phyloP scores from a whole-genome alignment of 2,113 vertebrate genomes.

The Nothoprocta pentlandii region DNA sequence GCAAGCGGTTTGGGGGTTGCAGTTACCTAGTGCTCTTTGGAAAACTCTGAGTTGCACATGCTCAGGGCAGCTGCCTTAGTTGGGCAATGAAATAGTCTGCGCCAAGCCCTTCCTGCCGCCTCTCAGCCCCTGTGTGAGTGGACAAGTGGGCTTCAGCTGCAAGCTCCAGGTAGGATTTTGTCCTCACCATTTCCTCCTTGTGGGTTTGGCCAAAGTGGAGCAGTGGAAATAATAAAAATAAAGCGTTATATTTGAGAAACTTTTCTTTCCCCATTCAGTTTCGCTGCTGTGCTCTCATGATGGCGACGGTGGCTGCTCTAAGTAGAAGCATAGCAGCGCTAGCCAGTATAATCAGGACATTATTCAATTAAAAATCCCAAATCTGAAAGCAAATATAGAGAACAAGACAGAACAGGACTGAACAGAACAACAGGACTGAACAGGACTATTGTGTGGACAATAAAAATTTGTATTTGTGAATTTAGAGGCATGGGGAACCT shows the following conservation, averaged over 20 bases:
- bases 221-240: accelerated
- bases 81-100: background rate
- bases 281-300: background rate
- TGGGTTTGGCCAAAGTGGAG: accelerated
- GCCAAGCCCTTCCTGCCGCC: background rate
- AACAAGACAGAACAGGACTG: background rate
- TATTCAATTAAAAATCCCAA: background rate
- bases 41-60: accelerated
- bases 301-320: background rate
- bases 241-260: accelerated
- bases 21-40: background rate
- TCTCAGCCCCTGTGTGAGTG: background rate
- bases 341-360: background rate
- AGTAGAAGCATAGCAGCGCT: background rate
- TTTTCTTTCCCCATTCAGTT: accelerated
- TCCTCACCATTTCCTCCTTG: background rate
- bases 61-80: accelerated
- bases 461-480: background rate
- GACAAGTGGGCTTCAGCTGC: background rate
- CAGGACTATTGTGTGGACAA: background rate
- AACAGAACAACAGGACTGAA: background rate
- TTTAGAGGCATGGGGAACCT: background rate
- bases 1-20: background rate
- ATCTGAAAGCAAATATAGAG: background rate
- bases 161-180: background rate